Evolutionary conservation across 1,140 invertebrate species (phyloP).

Genomic region (Doryteuthis pealeii): DNA sequence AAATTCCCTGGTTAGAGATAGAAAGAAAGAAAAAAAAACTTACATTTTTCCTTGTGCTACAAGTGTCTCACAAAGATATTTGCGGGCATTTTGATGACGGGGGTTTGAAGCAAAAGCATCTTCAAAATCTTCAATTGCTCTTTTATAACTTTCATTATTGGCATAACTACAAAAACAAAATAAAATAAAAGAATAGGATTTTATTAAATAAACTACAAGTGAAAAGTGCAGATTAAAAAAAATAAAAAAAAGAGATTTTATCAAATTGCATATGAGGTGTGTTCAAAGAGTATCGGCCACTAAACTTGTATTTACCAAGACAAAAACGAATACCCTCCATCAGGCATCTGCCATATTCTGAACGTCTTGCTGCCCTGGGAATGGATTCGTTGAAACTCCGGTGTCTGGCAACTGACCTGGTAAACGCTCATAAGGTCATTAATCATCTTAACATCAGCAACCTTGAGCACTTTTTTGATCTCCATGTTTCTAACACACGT

Average conservation of each 20-base stretch:
- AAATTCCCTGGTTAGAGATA: not conserved
- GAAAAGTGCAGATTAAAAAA: not conserved
- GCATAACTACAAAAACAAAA: conserved; percentile 70
- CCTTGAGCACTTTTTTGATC: no score
- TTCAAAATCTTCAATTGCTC: conserved; percentile 93
- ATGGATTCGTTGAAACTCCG: no score
- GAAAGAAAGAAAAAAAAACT: conserved; percentile 27
- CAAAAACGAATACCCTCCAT: no score
- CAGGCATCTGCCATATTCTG: no score
- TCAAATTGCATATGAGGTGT: no score
- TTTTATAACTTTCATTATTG: conserved; percentile 88
- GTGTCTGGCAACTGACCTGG: no score
- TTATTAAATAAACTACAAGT: conserved; percentile 6
- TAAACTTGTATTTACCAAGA: no score
- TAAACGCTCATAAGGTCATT: no score
- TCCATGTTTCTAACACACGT: no score
- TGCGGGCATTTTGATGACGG: conserved; percentile 88
- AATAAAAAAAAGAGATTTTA: not conserved
- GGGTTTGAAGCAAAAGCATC: conserved; percentile 83
- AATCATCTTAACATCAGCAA: no score
- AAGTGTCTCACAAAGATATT: conserved; percentile 91
- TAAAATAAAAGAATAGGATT: not conserved
- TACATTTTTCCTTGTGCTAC: conserved; percentile 76
- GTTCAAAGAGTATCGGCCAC: no score
- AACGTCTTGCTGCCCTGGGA: no score